Evolutionary conservation across 2,113 vertebrate species (phyloP).

Genomic region (Bufo gargarizans): DNA sequence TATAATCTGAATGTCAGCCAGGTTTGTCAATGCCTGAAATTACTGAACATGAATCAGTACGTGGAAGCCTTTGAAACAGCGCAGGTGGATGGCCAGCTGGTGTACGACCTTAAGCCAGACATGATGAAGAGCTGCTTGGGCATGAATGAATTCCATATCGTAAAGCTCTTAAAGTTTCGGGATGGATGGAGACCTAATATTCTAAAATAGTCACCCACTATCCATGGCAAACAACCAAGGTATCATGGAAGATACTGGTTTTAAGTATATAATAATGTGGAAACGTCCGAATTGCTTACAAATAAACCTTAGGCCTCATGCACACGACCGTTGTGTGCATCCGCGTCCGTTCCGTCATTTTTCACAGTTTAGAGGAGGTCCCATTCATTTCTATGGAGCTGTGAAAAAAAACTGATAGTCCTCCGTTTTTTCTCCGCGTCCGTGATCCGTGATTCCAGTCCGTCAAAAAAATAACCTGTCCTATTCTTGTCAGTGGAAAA

Average conservation of each 20-base stretch:
- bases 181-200: slow-evolving; percentile 58
- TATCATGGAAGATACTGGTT: background rate
- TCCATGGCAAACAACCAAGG: background rate
- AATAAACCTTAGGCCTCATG: too few species aligned
- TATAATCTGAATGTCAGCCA: slow-evolving; percentile 47
- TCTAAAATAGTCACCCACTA: background rate
- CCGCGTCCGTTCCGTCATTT: too few species aligned
- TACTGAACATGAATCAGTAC: slow-evolving; percentile 57
- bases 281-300: background rate
- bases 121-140: slow-evolving; percentile 55
- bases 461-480: too few species aligned
- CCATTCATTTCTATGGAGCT: too few species aligned
- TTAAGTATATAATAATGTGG: background rate
- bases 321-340: too few species aligned
- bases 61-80: slow-evolving; percentile 30
- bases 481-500: too few species aligned
- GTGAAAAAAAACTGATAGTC: too few species aligned
- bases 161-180: slow-evolving; percentile 51
- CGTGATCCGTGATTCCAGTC: too few species aligned
- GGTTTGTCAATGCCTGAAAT: slow-evolving; percentile 56
- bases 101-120: slow-evolving; percentile 46
- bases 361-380: too few species aligned
- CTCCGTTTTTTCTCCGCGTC: too few species aligned
- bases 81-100: slow-evolving; percentile 57
- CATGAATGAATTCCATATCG: slow-evolving; percentile 46